Conservation (phyloP, 2,888 invertebrate species). For the Orthonychiurus folsomi region DNA sequence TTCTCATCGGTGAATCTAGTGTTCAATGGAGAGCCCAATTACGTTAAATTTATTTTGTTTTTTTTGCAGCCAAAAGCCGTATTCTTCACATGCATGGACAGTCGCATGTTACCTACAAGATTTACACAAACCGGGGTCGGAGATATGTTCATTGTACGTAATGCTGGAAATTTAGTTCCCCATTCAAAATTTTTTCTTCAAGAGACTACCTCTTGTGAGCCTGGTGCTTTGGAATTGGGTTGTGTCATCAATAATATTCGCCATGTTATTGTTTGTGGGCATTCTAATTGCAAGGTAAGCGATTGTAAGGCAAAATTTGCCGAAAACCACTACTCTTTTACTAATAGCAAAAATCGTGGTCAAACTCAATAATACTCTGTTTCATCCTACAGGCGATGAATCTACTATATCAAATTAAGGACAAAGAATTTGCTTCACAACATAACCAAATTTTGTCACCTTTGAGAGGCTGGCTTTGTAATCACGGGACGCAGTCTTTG, state of each 20-base stretch:
- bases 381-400: conserved; percentile 66
- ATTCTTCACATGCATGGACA: conserved; percentile 97
- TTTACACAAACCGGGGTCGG: conserved; percentile 93
- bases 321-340: not conserved
- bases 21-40: too few species aligned
- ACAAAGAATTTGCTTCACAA: conserved; percentile 66
- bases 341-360: too few species aligned
- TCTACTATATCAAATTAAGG: conserved; percentile 70
- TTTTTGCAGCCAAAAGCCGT: conserved; percentile 82
- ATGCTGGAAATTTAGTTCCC: conserved; percentile 92
- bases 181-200: conserved; percentile 79
- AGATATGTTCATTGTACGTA: conserved; percentile 95
- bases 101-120: conserved; percentile 89
- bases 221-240: conserved; percentile 88
- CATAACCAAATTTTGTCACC: conserved; percentile 75
- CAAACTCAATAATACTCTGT: not conserved
- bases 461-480: conserved; percentile 73
- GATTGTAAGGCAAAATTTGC: not conserved
- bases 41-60: conserved; percentile 27
- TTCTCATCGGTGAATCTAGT: too few species aligned
- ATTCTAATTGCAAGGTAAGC: conserved; percentile 83
- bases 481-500: conserved; percentile 72
- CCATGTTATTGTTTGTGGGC: conserved; percentile 91
- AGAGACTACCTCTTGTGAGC: conserved; percentile 85
- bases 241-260: conserved; percentile 83